Conservation (phyloP, 2,113 vertebrate genomes). For the Tringa solitaria region DNA sequence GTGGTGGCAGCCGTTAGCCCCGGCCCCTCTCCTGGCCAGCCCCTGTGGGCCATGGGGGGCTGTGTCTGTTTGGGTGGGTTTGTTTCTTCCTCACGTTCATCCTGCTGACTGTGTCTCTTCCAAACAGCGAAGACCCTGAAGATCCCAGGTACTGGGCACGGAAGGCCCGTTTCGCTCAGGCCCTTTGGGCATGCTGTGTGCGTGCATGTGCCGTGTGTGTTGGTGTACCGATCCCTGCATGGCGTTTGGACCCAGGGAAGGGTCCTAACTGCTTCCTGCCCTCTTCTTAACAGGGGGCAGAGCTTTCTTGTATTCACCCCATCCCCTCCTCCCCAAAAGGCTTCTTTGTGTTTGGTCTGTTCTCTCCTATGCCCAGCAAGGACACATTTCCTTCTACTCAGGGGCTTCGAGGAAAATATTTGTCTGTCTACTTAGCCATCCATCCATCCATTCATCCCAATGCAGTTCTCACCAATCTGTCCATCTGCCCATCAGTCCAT, state of each 20-base stretch:
- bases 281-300: background rate
- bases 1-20: background rate
- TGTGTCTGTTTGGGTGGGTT: background rate
- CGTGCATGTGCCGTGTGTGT: background rate
- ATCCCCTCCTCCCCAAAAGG: background rate
- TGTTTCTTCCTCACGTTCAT: background rate
- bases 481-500: background rate
- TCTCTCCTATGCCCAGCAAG: background rate
- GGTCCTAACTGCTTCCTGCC: background rate
- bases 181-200: background rate
- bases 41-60: background rate
- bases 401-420: accelerated
- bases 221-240: background rate
- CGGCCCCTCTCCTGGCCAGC: background rate
- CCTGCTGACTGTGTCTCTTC: background rate
- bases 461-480: background rate
- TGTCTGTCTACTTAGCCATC: background rate
- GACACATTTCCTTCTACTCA: background rate
- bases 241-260: background rate
- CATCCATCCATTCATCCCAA: background rate
- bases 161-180: background rate
- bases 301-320: background rate
- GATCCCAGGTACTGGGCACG: background rate
- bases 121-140: constrained; percentile 26
- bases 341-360: background rate